Evolutionary conservation across 1,140 invertebrate genomes (phyloP).

Genomic region (Anastatus disparis): DNA sequence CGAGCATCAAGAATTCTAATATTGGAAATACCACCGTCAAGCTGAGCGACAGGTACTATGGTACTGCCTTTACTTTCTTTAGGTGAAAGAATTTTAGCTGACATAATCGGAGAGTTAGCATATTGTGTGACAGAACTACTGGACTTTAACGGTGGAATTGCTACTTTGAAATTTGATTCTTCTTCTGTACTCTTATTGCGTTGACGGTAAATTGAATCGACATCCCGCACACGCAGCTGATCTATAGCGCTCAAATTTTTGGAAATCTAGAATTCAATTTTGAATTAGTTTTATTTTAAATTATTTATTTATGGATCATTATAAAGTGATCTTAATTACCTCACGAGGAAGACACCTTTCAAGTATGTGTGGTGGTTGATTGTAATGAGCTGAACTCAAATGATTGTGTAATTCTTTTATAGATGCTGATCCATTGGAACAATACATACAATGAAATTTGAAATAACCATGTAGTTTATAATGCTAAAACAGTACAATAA

Average conservation of each 20-base stretch:
- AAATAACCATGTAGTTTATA: conserved; percentile 64
- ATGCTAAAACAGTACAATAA: conserved; percentile 50
- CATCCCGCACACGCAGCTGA: conserved; percentile 53
- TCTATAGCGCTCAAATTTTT: conserved; percentile 52
- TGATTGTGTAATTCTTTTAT: conserved; percentile 63
- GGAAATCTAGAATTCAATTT: conserved; percentile 39
- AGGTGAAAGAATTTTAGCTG: conserved; percentile 3
- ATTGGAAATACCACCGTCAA: conserved; percentile 27
- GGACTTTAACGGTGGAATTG: conserved; percentile 1
- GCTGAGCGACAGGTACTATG: conserved; percentile 12
- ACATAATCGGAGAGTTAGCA: background rate
- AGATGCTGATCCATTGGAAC: conserved; percentile 61
- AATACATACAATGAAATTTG: conserved; percentile 69
- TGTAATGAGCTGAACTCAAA: conserved; percentile 63
- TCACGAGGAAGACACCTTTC: conserved; percentile 56
- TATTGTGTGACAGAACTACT: background rate
- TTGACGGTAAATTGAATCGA: conserved; percentile 47
- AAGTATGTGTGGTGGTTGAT: conserved; percentile 61
- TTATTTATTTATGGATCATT: background rate
- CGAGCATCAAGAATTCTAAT: conserved; percentile 30
- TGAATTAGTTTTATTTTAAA: background rate
- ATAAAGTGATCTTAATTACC: conserved; percentile 44
- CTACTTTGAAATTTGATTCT: background rate
- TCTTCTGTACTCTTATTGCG: background rate
- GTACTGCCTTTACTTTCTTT: background rate